Base-by-base conservation (phyloP, 2,888 invertebrate genomes). In the Dynastes tityus region DNA sequence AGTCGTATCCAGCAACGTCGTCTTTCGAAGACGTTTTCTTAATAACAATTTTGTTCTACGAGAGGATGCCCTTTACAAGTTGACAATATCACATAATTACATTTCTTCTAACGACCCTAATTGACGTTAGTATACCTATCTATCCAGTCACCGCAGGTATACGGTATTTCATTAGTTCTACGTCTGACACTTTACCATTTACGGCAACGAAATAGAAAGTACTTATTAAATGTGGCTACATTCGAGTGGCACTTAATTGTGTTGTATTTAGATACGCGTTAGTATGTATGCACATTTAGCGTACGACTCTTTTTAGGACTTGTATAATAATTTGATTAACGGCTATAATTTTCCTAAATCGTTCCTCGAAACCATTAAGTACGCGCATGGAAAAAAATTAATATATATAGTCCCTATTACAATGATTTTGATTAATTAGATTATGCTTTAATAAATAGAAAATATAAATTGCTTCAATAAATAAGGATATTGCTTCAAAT, bases 41-140 rank as follows among this genome's bases (percentile, higher is more conserved):
- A 51, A 74, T 61, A 74, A 61, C 16, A 74, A 74, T 58, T 61
- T 74, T 45, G 40, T 74, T 74, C 61, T 40, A 45, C 27, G 61
- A 74, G 68, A 58, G 45, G 55, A 68, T 68, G 68, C 61, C 61
- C 37, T 74, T 74, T 61, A 74, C 16, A 3, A 22, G 68, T 27
- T 49, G 40, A 27, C 45, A 22, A 74, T 74, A 61, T n/a, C 45
- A 61, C 61, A 61, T 61, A 61, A 61, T 74, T 74, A 61, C 61
- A 27, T 61, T 61, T 45, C 49, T 29, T 74, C 61, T 74, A 40
- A 61, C 61, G 61, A 45, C 40, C 45, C 61, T 74, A 74, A 74
- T 74, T 61, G 73, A 61, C 40, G 73, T 74, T 61, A 40, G 58
- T 45, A 29, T 63, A 63, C 55, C 55, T 58, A 58, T 58, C 55